phyloP scores from a whole-genome alignment of 2,797 vertebrate genomes.

The Spinus olivaceus region DNA sequence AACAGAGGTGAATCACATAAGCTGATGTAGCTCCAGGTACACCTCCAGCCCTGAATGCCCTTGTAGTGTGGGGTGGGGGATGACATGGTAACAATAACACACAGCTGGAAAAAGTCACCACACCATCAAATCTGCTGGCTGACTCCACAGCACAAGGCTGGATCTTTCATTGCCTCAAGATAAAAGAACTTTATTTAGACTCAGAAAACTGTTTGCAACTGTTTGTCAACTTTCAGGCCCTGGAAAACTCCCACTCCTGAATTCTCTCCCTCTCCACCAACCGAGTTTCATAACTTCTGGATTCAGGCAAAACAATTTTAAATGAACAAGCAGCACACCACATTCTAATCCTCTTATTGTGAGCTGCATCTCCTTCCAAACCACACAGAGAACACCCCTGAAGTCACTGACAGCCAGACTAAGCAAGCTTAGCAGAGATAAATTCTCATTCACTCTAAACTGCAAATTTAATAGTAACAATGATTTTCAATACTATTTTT shows the following conservation, averaged over 20 bases:
- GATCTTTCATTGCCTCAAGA: not conserved
- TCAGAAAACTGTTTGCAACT: not conserved
- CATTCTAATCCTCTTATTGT: not conserved
- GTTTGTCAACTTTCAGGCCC: not conserved
- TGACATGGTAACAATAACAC: not conserved
- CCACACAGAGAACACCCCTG: not conserved
- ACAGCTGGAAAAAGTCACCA: not conserved
- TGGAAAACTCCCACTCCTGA: not conserved
- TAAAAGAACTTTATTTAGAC: not conserved
- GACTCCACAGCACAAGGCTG: not conserved
- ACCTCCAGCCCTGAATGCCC: not conserved
- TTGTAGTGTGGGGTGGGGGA: rapidly evolving
- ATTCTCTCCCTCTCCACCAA: not conserved
- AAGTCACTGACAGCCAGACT: not conserved
- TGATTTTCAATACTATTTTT: not conserved
- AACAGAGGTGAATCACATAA: not conserved
- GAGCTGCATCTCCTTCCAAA: not conserved
- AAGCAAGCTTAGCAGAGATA: not conserved
- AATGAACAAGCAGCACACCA: not conserved
- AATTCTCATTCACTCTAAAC: not conserved
- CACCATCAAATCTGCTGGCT: not conserved
- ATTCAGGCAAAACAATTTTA: not conserved
- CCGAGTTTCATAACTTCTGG: not conserved
- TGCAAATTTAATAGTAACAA: not conserved
- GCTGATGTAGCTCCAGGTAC: not conserved